Conservation (phyloP, 2,888 invertebrate genomes). For the Poecilobothrus nobilitatus region DNA sequence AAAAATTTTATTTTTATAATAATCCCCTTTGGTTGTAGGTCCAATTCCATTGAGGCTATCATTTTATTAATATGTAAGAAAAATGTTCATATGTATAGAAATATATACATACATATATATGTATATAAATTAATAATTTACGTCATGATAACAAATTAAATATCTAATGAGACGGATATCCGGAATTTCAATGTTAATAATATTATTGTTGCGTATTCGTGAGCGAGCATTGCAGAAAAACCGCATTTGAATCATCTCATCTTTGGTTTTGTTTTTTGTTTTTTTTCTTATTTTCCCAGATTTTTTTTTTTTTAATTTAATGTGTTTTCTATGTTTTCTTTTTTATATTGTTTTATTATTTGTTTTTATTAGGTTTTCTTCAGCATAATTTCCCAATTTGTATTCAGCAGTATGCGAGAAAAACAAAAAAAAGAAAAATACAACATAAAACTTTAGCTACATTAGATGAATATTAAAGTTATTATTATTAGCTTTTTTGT, state of each 20-base stretch:
- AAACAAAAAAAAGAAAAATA: neutral
- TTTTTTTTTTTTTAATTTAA: neutral
- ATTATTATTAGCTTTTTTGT: no score
- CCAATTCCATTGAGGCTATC: no score
- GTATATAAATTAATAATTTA: neutral
- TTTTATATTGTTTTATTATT: neutral
- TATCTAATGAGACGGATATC: neutral
- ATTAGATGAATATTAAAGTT: no score
- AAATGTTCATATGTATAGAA: no score
- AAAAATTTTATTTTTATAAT: no score
- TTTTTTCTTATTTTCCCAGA: neutral
- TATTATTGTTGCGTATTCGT: neutral
- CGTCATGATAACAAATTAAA: neutral
- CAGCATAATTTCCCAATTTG: neutral
- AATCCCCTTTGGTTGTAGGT: no score
- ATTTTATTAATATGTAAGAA: no score
- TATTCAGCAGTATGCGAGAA: neutral
- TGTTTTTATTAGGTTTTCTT: neutral
- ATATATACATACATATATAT: no score
- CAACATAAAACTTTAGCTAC: no score
- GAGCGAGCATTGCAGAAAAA: neutral
- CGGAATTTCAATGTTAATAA: constrained; percentile 1
- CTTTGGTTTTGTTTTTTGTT: neutral
- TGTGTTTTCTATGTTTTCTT: neutral
- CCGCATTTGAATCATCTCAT: neutral